A percentile compares a stretch with the other conserved stretches of the same genome.
Conservation (phyloP, 2,113 vertebrate genomes). For the Ceyx cyanopectus region DNA sequence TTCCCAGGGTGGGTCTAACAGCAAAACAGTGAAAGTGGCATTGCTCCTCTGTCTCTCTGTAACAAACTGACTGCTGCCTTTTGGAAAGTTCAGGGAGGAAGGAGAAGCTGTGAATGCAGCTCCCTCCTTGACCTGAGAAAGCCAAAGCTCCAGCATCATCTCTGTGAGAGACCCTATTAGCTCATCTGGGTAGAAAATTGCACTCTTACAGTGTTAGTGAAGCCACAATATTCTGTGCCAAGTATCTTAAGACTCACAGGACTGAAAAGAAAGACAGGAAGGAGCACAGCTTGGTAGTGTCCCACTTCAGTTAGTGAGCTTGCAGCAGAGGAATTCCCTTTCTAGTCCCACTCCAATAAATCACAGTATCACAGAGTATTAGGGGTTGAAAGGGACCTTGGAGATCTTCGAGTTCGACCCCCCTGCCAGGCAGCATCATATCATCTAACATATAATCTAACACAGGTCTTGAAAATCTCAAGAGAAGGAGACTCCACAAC, state of each 20-base stretch:
- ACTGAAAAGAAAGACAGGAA: background rate
- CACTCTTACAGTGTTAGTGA: background rate
- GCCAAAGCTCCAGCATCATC: rapidly evolving
- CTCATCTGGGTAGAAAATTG: background rate
- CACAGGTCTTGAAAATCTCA: too few species aligned
- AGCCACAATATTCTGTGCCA: background rate
- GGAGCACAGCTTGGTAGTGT: background rate
- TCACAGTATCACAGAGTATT: too few species aligned
- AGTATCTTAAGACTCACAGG: background rate
- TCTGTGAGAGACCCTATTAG: rapidly evolving
- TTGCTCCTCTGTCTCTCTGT: background rate
- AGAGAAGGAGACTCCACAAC: too few species aligned
- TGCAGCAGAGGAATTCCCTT: background rate
- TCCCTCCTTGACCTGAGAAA: background rate
- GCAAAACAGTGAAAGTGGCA: background rate
- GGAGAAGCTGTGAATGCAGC: background rate
- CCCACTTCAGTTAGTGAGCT: background rate
- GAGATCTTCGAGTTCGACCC: too few species aligned
- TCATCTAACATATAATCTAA: too few species aligned
- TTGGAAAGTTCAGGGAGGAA: background rate
- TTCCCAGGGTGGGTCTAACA: background rate
- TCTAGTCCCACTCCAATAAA: background rate
- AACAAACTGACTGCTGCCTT: background rate
- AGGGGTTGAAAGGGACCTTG: too few species aligned
- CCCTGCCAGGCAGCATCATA: too few species aligned